Evolutionary conservation across 2,113 vertebrate species (phyloP), one percentile per base, ranked within the genome.

Genomic region (Mormyrus iriodes): DNA sequence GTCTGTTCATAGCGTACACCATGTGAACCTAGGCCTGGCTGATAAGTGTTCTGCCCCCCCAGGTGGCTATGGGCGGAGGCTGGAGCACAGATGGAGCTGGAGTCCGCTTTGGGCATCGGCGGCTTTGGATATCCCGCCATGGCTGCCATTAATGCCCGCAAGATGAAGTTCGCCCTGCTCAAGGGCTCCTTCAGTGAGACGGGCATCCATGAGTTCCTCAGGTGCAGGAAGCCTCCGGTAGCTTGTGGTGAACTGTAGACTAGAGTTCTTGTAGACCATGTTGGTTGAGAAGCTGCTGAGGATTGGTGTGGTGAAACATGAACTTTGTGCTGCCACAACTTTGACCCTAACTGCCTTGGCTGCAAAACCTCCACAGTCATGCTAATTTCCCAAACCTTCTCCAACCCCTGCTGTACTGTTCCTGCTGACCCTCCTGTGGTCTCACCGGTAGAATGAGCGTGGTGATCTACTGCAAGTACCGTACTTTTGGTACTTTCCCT

Each of bases 61-160:
- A 97, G 96, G 88, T 97, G 97, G 96, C 91, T 99, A 90, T 99
- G 98, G 98, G 95, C 97, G 4, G 98, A 99, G 93, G 97, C 97
- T 0, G 98, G 98, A 7, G 96, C 97, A 89, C 98, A 99, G 92
- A 92, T 95, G 91, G 97, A 97, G 0, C 96, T 99, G n/a, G 98
- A 99, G 94, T 92, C 91, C 0, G 94, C 98, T 0, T 88, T 99
- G 90, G 98, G 98, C 4, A 99, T 99, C 0, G 98, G 98, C n/a
- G 98, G 98, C 3, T 99, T 99, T 21, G 98, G 97, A 0, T 99
- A 99, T 91, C 98, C 98, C 0, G 98, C 98, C 89, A 99, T 99
- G 98, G 97, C 98, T 0, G 98, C 98, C 89, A 94, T 99, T 88
- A 99, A 99, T 79, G 93, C 97, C 0, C 96, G 98, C 90, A 99